Evolutionary conservation across 1,140 invertebrate genomes (phyloP).

Genomic region (Oncopodura yosiiana): DNA sequence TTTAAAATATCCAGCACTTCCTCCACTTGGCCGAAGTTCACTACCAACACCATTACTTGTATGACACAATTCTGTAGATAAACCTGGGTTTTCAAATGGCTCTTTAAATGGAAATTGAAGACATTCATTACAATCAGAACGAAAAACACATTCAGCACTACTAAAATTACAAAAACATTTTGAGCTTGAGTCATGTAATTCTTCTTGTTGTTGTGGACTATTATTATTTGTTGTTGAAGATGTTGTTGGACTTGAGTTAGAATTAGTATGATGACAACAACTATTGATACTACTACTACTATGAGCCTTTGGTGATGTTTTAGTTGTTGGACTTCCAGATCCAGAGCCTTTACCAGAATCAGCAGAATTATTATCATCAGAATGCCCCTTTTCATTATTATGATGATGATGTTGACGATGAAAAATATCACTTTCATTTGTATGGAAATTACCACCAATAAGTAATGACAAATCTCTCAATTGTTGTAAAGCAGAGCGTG

Average conservation of each 20-base stretch:
- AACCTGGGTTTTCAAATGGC: slow-evolving; percentile 15
- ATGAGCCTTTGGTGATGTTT: too few species aligned
- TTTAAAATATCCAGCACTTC: too few species aligned
- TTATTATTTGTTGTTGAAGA: background rate
- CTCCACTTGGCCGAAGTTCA: too few species aligned
- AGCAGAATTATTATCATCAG: slow-evolving; percentile 25
- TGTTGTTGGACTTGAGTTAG: too few species aligned
- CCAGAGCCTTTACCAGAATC: slow-evolving; percentile 33
- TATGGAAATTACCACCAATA: slow-evolving; percentile 27
- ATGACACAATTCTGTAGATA: slow-evolving; percentile 12
- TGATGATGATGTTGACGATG: background rate
- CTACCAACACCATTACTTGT: slow-evolving; percentile 7
- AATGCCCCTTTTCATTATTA: slow-evolving; percentile 2
- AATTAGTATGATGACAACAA: too few species aligned
- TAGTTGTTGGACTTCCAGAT: slow-evolving; percentile 7
- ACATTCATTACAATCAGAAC: slow-evolving; percentile 21
- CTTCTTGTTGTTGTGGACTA: background rate
- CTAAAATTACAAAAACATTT: slow-evolving; percentile 16
- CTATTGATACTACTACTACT: too few species aligned
- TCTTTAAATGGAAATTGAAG: slow-evolving; percentile 4
- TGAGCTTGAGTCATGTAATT: too few species aligned
- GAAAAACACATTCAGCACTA: slow-evolving; percentile 14
- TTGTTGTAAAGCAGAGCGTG: slow-evolving; percentile 26
- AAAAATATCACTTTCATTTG: background rate
- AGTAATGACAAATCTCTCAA: slow-evolving; percentile 27